Evolutionary conservation across 2,113 vertebrate genomes (phyloP).

Genomic region (Acrocephalus kingi): DNA sequence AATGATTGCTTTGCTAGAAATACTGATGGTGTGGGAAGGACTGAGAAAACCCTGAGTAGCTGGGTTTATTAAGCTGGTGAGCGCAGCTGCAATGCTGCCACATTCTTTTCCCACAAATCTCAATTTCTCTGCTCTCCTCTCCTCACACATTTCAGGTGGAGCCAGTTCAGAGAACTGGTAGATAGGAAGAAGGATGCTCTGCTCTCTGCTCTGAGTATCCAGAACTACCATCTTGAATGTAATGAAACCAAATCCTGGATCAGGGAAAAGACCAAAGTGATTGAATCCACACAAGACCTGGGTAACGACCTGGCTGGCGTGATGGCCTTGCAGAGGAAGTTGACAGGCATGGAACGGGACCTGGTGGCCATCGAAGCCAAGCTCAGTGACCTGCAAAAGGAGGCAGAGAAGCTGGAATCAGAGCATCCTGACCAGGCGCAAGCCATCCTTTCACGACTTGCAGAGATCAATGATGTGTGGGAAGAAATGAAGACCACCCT

Average conservation of each 20-base stretch:
- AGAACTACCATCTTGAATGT: conserved; percentile 98
- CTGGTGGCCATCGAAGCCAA: conserved; percentile 96
- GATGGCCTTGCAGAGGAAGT: conserved; percentile 97
- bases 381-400: conserved; percentile 90
- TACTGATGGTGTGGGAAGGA: neutral
- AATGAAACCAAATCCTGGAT: conserved; percentile 99
- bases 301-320: conserved; percentile 96
- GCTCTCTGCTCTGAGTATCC: conserved; percentile 92
- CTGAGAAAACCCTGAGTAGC: neutral
- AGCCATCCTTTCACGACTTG: conserved; percentile 89
- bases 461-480: conserved; percentile 91
- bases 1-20: neutral
- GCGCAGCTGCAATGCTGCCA: neutral
- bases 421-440: conserved; percentile 95
- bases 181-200: conserved; percentile 96
- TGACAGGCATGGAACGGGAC: conserved; percentile 97
- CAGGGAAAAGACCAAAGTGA: conserved; percentile 99
- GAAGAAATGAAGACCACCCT: conserved; percentile 96
- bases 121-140: neutral
- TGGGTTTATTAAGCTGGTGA: neutral
- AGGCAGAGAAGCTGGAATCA: conserved; percentile 86
- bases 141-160: conserved; percentile 82
- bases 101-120: neutral
- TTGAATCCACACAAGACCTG: conserved; percentile 97
- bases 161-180: conserved; percentile 95